A percentile compares a stretch with the other conserved stretches of the same genome.
Evolutionary conservation across 2,797 vertebrate genomes (phyloP).

Genomic region (Stomatorhinus walkeri): DNA sequence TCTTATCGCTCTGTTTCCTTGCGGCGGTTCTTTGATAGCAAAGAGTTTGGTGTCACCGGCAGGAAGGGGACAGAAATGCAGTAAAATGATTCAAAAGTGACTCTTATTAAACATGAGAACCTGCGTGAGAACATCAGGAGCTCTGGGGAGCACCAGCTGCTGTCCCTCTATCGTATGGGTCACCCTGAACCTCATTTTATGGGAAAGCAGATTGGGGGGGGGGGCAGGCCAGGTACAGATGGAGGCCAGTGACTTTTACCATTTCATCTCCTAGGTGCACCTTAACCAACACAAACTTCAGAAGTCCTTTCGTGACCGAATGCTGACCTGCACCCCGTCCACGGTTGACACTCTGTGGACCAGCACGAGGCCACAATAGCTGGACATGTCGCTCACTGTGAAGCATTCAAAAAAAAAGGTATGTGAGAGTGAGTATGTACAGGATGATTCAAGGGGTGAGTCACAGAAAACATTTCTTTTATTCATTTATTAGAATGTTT

Average conservation of each 20-base stretch:
- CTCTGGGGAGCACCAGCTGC: background rate
- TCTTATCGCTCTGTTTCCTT: background rate
- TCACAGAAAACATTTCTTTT: background rate
- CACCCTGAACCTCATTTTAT: background rate
- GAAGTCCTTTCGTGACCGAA: background rate
- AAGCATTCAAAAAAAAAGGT: background rate
- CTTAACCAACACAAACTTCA: background rate
- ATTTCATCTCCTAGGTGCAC: background rate
- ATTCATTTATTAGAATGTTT: background rate
- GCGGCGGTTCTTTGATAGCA: background rate
- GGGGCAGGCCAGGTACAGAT: background rate
- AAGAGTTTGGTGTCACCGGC: background rate
- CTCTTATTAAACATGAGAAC: background rate
- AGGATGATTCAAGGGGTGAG: background rate
- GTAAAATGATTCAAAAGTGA: background rate
- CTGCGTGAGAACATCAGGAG: background rate
- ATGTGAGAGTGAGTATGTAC: background rate
- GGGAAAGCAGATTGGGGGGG: background rate
- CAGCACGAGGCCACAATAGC: background rate
- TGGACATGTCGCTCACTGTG: background rate
- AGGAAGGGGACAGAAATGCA: background rate
- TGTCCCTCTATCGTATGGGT: background rate
- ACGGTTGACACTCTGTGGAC: background rate
- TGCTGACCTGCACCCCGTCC: background rate
- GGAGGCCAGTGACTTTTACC: background rate